Base-by-base conservation (phyloP, 2,888 invertebrate species). In the Trissonchulus sp. region DNA sequence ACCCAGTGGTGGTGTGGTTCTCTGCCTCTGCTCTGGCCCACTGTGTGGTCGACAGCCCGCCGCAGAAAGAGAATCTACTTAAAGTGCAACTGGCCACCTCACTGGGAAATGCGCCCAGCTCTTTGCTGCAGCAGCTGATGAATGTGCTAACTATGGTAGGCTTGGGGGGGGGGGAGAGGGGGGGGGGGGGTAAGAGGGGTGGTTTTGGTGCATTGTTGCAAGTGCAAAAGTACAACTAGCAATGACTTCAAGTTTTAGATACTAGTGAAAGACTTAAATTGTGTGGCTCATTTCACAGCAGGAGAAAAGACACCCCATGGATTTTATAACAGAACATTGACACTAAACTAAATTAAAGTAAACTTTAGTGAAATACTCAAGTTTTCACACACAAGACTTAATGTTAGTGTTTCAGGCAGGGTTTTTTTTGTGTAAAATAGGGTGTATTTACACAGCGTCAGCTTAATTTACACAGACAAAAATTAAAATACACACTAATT, bases 1-100 rank as follows among this genome's bases (percentile, higher is more conserved):
- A 97, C 84, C 88, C 92, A 0, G 87, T 95, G 34, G 78, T 86
- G 85, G 86, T 79, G 85, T 99, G 99, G 99, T 94, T 96, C 86
- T 92, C 95, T 0, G 90, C 94, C 0, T 92, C 95, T 0, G 93
- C 94, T 0, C 86, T 99, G 34, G 91, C 93, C 84, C 94, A 99
- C 83, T 91, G 92, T 0, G 87, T 99, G 31, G 90, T 93, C 2
- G 94, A 94, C 74, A 86, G 85, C 68, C 80, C 82, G 1, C 82
- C 83, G 0, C 86, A 88, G 81, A 94, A 95, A 84, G 95, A 97
- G 83, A 93, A 95, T 84, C 85, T 99, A 69, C 85, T 99, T 36
- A 88, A 94, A 75, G 98, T 99, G 1, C 88, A 97, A 78, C 87
- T 99, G 76, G 94, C 96, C 0, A 92, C 92, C 0, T 91, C 91